Conservation (phyloP, 2,888 invertebrate species). For the Metacarcinus magister region DNA sequence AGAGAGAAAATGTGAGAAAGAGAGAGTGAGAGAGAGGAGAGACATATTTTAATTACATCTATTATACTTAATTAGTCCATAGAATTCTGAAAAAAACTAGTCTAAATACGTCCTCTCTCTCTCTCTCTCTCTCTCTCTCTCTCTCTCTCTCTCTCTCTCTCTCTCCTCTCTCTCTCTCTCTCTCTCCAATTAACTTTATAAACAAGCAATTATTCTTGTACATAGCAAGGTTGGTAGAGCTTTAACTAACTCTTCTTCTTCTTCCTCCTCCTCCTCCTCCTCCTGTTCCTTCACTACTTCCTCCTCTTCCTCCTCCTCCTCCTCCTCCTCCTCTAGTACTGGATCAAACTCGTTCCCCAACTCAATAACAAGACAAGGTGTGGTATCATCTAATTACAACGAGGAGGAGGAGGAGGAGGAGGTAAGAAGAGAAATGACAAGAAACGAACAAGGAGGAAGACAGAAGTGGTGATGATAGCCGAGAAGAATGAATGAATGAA, state of each 20-base stretch:
- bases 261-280: background rate
- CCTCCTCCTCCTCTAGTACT: background rate
- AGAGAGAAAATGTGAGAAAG: too few relatives aligned
- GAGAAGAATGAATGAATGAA: too few relatives aligned
- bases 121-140: too few relatives aligned
- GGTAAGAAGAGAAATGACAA: background rate
- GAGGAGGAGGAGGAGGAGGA: conserved; percentile 26
- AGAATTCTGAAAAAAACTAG: background rate
- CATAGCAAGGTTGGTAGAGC: background rate
- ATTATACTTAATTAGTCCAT: background rate
- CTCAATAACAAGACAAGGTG: conserved; percentile 26
- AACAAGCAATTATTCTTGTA: background rate
- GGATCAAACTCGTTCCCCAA: background rate
- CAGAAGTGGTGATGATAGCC: too few relatives aligned
- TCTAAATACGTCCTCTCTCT: background rate
- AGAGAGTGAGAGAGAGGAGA: too few relatives aligned
- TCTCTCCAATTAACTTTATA: background rate
- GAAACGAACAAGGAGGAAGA: background rate
- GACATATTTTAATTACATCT: background rate
- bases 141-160: background rate
- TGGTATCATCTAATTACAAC: background rate
- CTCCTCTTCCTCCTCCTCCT: background rate
- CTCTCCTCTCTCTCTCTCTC: conserved; percentile 26
- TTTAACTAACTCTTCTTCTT: background rate
- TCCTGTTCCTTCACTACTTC: background rate